Percentiles rank a stretch among this genome's conserved stretches.
These are phyloP conservation scores for Chromoteleia sp. DNA, from an alignment of 2,888 invertebrate genomes.

Conservation along the genomic window DNA sequence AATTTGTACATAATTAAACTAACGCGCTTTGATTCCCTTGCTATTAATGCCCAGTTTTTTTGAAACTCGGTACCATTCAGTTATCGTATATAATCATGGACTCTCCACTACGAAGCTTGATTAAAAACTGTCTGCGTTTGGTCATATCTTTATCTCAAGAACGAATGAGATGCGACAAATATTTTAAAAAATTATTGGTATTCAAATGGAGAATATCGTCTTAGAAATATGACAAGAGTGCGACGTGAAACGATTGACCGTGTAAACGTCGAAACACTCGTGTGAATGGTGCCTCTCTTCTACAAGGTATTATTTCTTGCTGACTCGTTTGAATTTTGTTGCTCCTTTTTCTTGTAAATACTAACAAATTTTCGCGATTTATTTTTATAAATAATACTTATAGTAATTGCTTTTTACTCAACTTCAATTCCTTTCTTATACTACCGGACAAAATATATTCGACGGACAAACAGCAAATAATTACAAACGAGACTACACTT, in stretches of 20 bases:
- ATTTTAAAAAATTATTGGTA: conserved; percentile 82
- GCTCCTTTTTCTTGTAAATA: conserved; percentile 64
- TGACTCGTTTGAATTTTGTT: conserved; percentile 45
- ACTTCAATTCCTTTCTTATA: conserved; percentile 13
- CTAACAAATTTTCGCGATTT: conserved; percentile 52
- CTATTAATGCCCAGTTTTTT: conserved; percentile 51
- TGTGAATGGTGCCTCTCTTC: conserved; percentile 74
- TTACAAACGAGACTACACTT: conserved; percentile 4
- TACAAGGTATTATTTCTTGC: conserved; percentile 70
- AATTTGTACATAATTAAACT: conserved; percentile 54
- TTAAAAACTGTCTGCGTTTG: conserved; percentile 70
- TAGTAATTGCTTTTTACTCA: conserved; percentile 27
- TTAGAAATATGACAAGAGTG: conserved; percentile 74
- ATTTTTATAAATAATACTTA: conserved; percentile 43
- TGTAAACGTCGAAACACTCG: conserved; percentile 61
- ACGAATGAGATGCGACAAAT: conserved; percentile 66
- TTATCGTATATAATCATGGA: conserved; percentile 70
- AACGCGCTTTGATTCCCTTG: conserved; percentile 13
- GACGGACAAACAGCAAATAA: conserved; percentile 8
- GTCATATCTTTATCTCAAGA: conserved; percentile 59
- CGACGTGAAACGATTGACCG: conserved; percentile 73
- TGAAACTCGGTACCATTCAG: neutral
- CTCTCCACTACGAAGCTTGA: conserved; percentile 79
- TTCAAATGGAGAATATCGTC: conserved; percentile 83
- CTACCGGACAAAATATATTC: conserved; percentile 9